Percentiles rank a stretch among this genome's conserved stretches.
These are phyloP conservation scores for Procambarus virginalis DNA, from an alignment of 1,140 invertebrate genomes.

Conservation along the genomic window DNA sequence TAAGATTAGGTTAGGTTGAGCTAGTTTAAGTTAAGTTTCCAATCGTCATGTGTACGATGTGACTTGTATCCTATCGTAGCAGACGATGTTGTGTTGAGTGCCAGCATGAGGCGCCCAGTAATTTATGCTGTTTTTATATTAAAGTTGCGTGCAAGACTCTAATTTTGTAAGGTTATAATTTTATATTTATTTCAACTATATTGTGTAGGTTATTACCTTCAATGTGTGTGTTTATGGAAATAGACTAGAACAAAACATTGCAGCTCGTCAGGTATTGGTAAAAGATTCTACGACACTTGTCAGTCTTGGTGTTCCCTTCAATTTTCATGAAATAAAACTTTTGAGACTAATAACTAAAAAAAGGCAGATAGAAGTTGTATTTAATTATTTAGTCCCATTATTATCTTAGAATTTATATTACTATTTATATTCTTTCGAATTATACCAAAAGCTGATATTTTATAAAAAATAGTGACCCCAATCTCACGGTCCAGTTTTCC, in stretches of 20 bases:
- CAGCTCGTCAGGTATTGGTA: slow-evolving; percentile 31
- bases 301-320: background rate
- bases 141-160: too few relatives aligned
- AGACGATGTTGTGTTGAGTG: slow-evolving; percentile 15
- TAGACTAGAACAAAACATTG: slow-evolving; percentile 24
- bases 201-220: background rate
- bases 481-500: background rate
- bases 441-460: background rate
- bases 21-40: too few relatives aligned
- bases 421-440: background rate
- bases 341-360: background rate
- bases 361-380: background rate
- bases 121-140: background rate
- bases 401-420: background rate
- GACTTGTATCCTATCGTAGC: background rate
- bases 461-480: background rate
- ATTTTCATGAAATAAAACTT: slow-evolving; percentile 26
- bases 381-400: background rate
- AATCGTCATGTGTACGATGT: too few relatives aligned
- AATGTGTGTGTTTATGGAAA: background rate
- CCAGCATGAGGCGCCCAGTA: slow-evolving; percentile 21
- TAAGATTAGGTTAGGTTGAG: too few relatives aligned
- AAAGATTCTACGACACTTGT: slow-evolving; percentile 6
- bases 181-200: background rate
- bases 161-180: background rate